Base-by-base conservation (phyloP, 2,888 invertebrate species). In the Esperia sulphurella region DNA sequence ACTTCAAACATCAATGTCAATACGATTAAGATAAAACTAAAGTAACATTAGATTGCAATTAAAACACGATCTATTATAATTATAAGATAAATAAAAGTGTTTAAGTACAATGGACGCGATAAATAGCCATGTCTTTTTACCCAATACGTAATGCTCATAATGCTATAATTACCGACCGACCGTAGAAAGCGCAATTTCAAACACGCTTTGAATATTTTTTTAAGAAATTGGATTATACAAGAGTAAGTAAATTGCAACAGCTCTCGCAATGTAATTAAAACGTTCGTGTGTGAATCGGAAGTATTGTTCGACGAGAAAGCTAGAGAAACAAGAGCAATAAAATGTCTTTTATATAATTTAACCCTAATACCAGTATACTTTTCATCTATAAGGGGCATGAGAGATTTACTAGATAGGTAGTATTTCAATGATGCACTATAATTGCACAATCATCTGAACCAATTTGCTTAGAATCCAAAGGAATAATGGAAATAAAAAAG, bases 291-390 rank as follows among this genome's bases (percentile, higher is more conserved):
- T 64, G 69, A 75, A 75, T 66, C 52, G 63, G 68, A 68, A 68
- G 70, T 71, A 74, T 70, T 66, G 67, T 73, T 58, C 58, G 50
- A 51, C 59, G 61, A 65, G 73, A 75, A 79, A 77, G 73, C 66
- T 65, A 63, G 57, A 61, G 35, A n/a, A 35, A 35, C 35, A n/a
- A 35, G 49, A 49, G 59, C 54, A 48, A 46, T 59, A 56, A 58
- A 57, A 58, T 44, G 38, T 50, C 43, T 42, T 45, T 47, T 14
- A 21, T 43, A 39, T 9, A 13, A 38, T 8, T 47, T 39, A 45
- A 43, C 14, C 30, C 13, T 9, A 45, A n/a, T 35, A 35, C n/a
- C n/a, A n/a, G n/a, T n/a, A 35, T n/a, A 6, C 3, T 35, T n/a
- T 35, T 35, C 6, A 3, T 1, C n/a, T 35, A n/a, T n/a, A n/a